Evolutionary conservation across 2,797 vertebrate species (phyloP).

Genomic region (Chelon labrosus): DNA sequence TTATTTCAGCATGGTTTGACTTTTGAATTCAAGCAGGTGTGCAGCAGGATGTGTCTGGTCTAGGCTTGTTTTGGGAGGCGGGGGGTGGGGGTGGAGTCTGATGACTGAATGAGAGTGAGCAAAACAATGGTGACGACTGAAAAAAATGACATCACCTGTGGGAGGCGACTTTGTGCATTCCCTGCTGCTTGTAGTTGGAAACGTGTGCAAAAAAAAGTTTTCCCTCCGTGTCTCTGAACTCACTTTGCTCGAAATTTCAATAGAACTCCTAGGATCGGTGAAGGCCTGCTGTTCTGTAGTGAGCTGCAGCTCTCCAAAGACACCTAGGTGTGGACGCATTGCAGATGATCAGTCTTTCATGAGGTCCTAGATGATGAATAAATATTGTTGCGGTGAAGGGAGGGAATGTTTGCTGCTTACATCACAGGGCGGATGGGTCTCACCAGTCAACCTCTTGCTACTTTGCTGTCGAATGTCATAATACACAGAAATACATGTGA

Average conservation of each 20-base stretch:
- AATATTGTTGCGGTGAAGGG: background rate
- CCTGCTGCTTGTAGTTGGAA: too few species aligned
- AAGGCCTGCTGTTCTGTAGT: background rate
- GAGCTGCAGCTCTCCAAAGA: too few species aligned
- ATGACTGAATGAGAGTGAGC: background rate
- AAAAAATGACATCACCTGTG: constrained; percentile 14
- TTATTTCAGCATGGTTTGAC: too few species aligned
- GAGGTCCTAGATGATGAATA: background rate
- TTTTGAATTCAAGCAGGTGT: constrained; percentile 20
- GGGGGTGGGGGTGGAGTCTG: background rate
- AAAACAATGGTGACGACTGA: constrained; percentile 4
- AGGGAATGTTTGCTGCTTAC: background rate
- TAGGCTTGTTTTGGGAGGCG: background rate
- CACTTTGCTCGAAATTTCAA: background rate
- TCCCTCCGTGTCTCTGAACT: background rate
- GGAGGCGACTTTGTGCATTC: background rate
- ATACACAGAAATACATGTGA: background rate
- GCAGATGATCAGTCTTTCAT: background rate
- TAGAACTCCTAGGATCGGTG: background rate
- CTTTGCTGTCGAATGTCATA: background rate
- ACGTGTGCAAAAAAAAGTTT: background rate
- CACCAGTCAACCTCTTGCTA: background rate
- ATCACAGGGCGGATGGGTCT: background rate
- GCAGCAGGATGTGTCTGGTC: background rate
- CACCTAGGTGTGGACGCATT: background rate